A percentile compares a stretch with the other conserved stretches of the same genome.
phyloP scores from a whole-genome alignment of 2,113 vertebrate genomes.

The Chloroceryle aenea region DNA sequence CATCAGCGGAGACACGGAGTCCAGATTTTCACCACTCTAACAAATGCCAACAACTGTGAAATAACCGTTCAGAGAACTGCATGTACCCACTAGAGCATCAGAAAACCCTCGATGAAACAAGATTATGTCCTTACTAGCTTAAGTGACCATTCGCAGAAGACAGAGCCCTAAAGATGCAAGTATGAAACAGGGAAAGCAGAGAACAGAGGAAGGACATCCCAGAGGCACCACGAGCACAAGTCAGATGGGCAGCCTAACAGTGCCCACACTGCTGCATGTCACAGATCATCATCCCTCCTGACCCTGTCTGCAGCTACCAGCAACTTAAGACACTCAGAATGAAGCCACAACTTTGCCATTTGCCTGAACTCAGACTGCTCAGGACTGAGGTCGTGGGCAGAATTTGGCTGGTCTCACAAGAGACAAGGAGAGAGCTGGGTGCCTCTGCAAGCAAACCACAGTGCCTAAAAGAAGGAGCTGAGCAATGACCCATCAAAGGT shows the following conservation, averaged over 20 bases:
- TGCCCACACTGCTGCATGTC: not conserved
- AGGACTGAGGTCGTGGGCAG: not conserved
- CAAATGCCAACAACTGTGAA: not conserved
- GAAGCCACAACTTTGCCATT: not conserved
- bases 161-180: not conserved
- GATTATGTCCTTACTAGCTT: not conserved
- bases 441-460: not conserved
- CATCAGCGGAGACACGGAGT: not conserved
- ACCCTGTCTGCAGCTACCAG: not conserved
- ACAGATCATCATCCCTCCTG: not conserved
- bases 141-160: not conserved
- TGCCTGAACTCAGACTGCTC: not conserved
- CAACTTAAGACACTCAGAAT: rapidly evolving
- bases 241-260: not conserved
- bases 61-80: not conserved
- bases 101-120: not conserved
- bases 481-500: not conserved
- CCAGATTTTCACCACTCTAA: not conserved
- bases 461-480: not conserved
- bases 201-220: not conserved
- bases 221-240: not conserved
- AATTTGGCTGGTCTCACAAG: not conserved
- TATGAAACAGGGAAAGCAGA: not conserved
- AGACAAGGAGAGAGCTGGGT: not conserved
- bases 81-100: not conserved